phyloP scores from a whole-genome alignment of 1,140 invertebrate genomes.

The Epicauta chinensis region DNA sequence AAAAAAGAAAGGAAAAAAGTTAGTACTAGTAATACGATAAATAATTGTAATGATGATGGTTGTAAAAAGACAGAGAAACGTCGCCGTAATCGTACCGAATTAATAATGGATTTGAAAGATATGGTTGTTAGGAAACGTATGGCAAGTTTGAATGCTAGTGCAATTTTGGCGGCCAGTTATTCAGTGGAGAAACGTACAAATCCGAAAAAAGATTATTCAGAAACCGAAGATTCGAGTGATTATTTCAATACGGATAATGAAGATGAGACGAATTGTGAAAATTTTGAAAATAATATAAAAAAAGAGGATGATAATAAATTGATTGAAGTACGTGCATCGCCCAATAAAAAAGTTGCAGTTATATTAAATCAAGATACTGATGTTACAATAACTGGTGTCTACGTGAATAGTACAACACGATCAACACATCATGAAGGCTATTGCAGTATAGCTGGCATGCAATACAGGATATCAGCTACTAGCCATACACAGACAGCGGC shows the following conservation, averaged over 20 bases:
- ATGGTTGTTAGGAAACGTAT: conserved; percentile 85
- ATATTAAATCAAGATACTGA: conserved; percentile 79
- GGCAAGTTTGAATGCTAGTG: conserved; percentile 88
- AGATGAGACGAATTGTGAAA: conserved; percentile 43
- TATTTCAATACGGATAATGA: conserved; percentile 22
- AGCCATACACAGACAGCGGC: conserved; percentile 73
- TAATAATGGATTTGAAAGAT: conserved; percentile 78
- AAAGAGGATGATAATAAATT: conserved; percentile 47
- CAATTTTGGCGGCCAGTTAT: conserved; percentile 86
- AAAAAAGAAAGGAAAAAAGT: conserved; percentile 20
- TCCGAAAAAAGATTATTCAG: conserved; percentile 49
- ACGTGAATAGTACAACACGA: conserved; percentile 63
- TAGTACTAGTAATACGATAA: conserved; percentile 8
- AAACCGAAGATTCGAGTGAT: conserved; percentile 47
- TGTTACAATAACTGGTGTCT: conserved; percentile 78
- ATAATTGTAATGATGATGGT: not conserved
- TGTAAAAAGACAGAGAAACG: conserved; percentile 30
- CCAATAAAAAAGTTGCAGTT: conserved; percentile 55
- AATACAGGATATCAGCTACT: conserved; percentile 70
- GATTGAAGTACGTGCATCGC: conserved; percentile 49
- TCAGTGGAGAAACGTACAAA: conserved; percentile 62
- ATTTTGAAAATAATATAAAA: conserved; percentile 45
- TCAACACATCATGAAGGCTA: conserved; percentile 73
- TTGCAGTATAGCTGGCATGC: conserved; percentile 74
- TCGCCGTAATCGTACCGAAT: conserved; percentile 49